Conservation (phyloP, 2,888 invertebrate species). For the Slavum lentiscoides region DNA sequence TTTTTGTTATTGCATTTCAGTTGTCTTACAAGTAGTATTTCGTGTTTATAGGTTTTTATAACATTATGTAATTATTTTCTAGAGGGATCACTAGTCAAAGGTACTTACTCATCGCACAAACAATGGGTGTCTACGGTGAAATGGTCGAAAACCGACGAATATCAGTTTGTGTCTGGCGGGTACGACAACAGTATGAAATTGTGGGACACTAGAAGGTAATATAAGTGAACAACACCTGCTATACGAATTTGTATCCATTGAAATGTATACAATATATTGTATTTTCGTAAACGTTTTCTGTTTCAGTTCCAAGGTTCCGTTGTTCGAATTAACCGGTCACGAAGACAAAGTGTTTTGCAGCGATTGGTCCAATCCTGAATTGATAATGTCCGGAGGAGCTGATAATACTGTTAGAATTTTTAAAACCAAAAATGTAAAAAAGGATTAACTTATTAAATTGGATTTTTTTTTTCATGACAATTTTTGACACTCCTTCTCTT, state of each 20-base stretch:
- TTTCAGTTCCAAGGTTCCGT: conserved; percentile 81
- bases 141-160: conserved; percentile 83
- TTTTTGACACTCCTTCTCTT: too few species aligned
- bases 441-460: too few species aligned
- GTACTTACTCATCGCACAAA: conserved; percentile 83
- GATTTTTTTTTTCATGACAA: too few species aligned
- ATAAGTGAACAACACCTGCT: background rate
- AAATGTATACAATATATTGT: background rate
- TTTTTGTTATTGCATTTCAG: background rate
- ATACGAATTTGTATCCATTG: background rate
- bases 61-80: conserved; percentile 58
- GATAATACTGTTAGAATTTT: conserved; percentile 92
- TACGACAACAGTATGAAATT: conserved; percentile 90
- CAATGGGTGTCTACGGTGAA: conserved; percentile 89
- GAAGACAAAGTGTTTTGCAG: conserved; percentile 90
- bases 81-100: conserved; percentile 86
- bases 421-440: conserved; percentile 65
- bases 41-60: background rate
- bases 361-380: conserved; percentile 87
- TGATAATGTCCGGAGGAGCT: conserved; percentile 87
- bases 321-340: conserved; percentile 91
- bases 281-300: conserved; percentile 48
- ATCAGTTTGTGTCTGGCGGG: conserved; percentile 88
- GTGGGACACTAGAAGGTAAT: conserved; percentile 90
- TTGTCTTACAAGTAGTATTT: too few species aligned